Percentiles rank a stretch among this genome's conserved stretches.
phyloP scores from a whole-genome alignment of 2,113 vertebrate genomes.

The Brienomyrus longianalis region DNA sequence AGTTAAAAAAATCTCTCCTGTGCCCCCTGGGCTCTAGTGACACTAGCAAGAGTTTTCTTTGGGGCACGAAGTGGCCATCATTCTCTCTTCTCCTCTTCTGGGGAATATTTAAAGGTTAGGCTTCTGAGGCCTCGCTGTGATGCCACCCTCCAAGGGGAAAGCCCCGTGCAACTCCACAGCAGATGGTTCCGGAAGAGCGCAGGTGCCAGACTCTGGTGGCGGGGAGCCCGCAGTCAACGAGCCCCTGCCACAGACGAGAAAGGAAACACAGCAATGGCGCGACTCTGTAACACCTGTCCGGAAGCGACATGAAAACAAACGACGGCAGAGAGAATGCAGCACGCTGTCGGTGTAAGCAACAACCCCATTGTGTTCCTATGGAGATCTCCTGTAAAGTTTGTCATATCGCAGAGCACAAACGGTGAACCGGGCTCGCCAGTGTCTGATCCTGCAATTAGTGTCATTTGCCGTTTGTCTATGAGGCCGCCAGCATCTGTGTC shows the following conservation, averaged over 20 bases:
- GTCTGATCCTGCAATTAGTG: background rate
- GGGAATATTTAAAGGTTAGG: conserved; percentile 7
- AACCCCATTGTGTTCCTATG: background rate
- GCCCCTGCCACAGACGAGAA: background rate
- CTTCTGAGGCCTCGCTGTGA: background rate
- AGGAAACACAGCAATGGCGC: conserved; percentile 11
- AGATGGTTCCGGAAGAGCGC: conserved; percentile 16
- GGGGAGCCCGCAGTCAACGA: background rate
- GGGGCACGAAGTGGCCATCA: background rate
- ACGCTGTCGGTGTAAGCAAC: background rate
- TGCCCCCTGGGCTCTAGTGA: too few species aligned
- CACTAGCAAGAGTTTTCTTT: background rate
- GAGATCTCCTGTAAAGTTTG: background rate
- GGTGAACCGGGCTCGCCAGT: background rate
- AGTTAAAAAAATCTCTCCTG: too few species aligned
- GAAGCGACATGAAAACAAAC: background rate
- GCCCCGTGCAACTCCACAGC: conserved; percentile 16
- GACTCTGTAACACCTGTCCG: background rate
- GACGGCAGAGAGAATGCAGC: background rate
- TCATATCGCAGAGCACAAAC: background rate
- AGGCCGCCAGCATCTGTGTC: background rate
- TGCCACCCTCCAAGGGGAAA: background rate
- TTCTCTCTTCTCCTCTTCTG: background rate
- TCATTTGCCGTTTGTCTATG: background rate
- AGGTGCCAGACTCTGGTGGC: conserved; percentile 16